Base-by-base conservation (phyloP, 2,113 vertebrate genomes). In the Chionodraco myersi region DNA sequence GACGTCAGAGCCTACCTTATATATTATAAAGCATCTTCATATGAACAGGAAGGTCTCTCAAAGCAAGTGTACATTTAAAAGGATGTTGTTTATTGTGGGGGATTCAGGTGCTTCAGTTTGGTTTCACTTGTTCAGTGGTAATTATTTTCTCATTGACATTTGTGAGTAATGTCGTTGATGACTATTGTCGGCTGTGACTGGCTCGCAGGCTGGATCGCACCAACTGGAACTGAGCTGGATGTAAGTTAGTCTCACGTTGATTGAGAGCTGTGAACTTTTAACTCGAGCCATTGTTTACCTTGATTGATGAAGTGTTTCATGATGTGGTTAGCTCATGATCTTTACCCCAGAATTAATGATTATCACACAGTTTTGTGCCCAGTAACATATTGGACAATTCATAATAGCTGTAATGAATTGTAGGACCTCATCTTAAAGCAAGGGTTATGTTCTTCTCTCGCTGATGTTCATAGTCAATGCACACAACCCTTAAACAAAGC, bases 101-200 rank as follows among this genome's bases (percentile, higher is more conserved):
- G 53, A 68, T 59, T 75, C 70, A 72, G 73, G 59, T 72, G 49
- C 23, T 62, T 36, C 54, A 71, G n/a, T 74, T 47, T 57, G 34
- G 6, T 62, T 56, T 59, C 18, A 65, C 65, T 72, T 44, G 18
- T 75, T 12, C 48, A n/a, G 18, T 66, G 59, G 62, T 88, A 36
- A 80, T 73, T 83, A 30, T 56, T 74, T 41, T 75, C 68, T 74
- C 21, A 9, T 74, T 72, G 49, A 72, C 79, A 66, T 82, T 84
- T 84, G 58, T 83, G 75, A 74, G 14, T 23, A 72, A 65, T 80
- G 67, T 51, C 15, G 15, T 21, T 44, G 44, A 56, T 80, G 52
- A 76, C 66, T 71, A 67, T 67, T 85, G 77, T 75, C 79, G 69
- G 61, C 74, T 64, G 26, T 75, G 77, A 72, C 60, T 26, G 72